phyloP scores from a whole-genome alignment of 2,113 vertebrate species.

The Genyomyrus donnyi region DNA sequence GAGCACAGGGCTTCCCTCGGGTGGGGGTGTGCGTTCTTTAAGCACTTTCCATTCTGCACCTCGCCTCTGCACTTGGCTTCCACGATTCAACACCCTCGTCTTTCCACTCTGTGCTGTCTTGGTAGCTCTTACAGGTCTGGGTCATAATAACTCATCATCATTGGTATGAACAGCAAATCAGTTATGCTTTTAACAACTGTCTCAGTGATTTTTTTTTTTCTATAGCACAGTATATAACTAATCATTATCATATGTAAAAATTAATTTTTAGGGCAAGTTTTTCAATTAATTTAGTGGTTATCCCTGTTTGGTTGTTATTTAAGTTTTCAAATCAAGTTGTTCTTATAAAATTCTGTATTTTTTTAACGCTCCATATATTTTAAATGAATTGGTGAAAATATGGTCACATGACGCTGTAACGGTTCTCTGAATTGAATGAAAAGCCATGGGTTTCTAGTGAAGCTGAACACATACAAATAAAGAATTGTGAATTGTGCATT shows the following conservation, averaged over 20 bases:
- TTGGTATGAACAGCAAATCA: neutral
- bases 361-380: neutral
- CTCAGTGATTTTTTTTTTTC: neutral
- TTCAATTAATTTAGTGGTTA: neutral
- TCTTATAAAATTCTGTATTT: neutral
- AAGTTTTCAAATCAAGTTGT: neutral
- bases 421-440: neutral
- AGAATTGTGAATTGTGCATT: neutral
- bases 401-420: neutral
- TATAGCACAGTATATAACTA: neutral
- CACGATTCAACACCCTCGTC: neutral
- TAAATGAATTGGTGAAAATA: neutral
- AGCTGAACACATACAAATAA: neutral
- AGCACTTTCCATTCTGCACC: neutral
- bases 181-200: neutral
- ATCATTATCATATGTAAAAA: neutral
- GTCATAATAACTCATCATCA: constrained; percentile 4
- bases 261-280: neutral
- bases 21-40: constrained; percentile 29
- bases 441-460: neutral
- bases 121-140: neutral
- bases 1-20: constrained; percentile 48
- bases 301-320: neutral
- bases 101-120: constrained; percentile 13
- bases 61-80: neutral